Percentiles rank a stretch among this genome's conserved stretches.
Evolutionary conservation across 2,113 vertebrate genomes (phyloP).

Genomic region (Podarcis raffonei): DNA sequence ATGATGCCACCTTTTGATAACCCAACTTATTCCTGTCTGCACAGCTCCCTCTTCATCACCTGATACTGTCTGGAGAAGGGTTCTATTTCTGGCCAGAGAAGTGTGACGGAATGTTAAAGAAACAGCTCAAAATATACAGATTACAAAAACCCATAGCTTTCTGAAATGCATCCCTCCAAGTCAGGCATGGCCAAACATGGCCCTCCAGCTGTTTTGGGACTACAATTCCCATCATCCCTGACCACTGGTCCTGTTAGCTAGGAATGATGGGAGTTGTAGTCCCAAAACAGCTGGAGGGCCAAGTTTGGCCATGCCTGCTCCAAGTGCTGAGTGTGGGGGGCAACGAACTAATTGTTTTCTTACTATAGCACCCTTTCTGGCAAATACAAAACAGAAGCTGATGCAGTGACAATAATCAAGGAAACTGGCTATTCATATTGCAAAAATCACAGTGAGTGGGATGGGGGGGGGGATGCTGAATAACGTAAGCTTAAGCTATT

Average conservation of each 20-base stretch:
- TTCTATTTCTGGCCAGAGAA: background rate
- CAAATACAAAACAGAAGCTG: conserved; percentile 26
- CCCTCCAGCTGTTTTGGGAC: too few relatives aligned
- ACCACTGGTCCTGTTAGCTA: too few relatives aligned
- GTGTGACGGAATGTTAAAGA: background rate
- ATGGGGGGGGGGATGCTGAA: conserved; percentile 31
- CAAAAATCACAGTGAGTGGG: background rate
- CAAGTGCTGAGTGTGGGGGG: too few relatives aligned
- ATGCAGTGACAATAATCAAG: background rate
- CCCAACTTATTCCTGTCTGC: background rate
- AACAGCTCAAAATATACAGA: background rate
- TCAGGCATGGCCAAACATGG: too few relatives aligned
- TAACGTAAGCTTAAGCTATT: background rate
- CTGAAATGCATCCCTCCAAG: background rate
- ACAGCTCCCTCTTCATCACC: background rate
- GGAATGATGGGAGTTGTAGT: too few relatives aligned
- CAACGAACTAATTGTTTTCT: background rate
- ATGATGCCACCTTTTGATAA: background rate
- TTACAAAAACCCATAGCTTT: background rate
- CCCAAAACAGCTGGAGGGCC: too few relatives aligned
- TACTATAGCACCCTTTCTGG: background rate
- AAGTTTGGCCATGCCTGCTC: background rate
- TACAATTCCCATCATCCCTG: too few relatives aligned
- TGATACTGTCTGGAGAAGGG: background rate
- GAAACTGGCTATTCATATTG: background rate